A percentile compares a stretch with the other conserved stretches of the same genome.
Conservation (phyloP, 1,140 invertebrate species). For the Megalopta genalis region DNA sequence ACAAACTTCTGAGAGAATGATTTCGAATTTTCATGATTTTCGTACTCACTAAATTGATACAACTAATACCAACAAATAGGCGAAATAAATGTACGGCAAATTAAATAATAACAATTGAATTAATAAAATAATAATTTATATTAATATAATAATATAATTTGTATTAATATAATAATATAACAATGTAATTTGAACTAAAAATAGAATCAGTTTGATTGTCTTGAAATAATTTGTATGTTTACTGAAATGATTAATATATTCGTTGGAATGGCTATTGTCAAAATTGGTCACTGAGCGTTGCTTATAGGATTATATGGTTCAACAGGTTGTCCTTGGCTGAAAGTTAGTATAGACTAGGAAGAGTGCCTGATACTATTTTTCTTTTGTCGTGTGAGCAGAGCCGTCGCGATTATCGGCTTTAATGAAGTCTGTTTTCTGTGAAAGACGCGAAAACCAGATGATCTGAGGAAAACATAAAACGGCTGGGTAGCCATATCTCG, state of each 20-base stretch:
- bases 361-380: not conserved
- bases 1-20: not conserved
- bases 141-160: too few species aligned
- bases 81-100: not conserved
- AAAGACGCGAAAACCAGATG: not conserved
- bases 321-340: conserved; percentile 57
- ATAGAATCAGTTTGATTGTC: not conserved
- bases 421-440: not conserved
- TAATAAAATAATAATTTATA: too few species aligned
- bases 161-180: too few species aligned
- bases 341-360: not conserved
- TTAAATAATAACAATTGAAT: not conserved
- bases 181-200: too few species aligned
- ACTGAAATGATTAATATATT: too few species aligned
- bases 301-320: conserved; percentile 44
- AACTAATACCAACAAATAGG: not conserved
- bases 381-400: not conserved
- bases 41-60: too few species aligned
- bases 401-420: not conserved
- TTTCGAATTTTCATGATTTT: not conserved
- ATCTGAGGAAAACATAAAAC: not conserved
- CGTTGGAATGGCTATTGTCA: not conserved
- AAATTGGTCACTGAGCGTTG: not conserved
- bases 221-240: too few species aligned
- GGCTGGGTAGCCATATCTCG: conserved; percentile 22